A percentile compares a stretch with the other conserved stretches of the same genome.
phyloP scores from a whole-genome alignment of 1,140 invertebrate species.

The Sarcophaga bullata region DNA sequence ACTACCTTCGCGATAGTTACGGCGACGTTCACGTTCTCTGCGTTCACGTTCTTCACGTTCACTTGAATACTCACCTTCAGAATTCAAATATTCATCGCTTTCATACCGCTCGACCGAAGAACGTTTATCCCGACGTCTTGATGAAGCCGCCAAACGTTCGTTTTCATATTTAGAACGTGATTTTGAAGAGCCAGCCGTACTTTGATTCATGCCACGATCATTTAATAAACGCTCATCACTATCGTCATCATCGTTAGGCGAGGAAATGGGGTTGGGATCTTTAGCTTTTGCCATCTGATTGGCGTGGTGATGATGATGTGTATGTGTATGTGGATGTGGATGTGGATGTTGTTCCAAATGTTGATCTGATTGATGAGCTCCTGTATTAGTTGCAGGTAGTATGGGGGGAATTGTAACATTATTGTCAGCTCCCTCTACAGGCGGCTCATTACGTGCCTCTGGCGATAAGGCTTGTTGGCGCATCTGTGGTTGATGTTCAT shows the following conservation, averaged over 20 bases:
- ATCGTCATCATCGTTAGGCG: conserved; percentile 46
- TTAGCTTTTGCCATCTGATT: conserved; percentile 42
- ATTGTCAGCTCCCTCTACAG: conserved; percentile 46
- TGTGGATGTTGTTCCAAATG: conserved; percentile 1
- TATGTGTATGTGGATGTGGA: conserved; percentile 19
- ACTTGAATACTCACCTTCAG: conserved; percentile 67
- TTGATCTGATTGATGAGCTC: neutral
- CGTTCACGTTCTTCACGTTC: conserved; percentile 55
- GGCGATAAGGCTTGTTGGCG: conserved; percentile 24
- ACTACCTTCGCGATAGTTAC: conserved; percentile 51
- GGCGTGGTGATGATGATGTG: conserved; percentile 29
- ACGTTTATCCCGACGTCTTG: conserved; percentile 48
- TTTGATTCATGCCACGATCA: conserved; percentile 1
- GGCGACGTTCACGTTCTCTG: conserved; percentile 46
- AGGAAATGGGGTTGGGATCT: conserved; percentile 44
- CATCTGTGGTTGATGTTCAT: conserved; percentile 54
- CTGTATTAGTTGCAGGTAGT: neutral
- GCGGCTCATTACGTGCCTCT: conserved; percentile 41
- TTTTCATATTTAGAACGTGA: conserved; percentile 31
- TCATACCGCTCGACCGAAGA: conserved; percentile 60
- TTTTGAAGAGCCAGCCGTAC: conserved; percentile 18
- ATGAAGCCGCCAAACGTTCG: conserved; percentile 13
- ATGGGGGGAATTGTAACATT: neutral
- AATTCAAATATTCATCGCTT: conserved; percentile 68
- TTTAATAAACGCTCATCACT: conserved; percentile 30